Percentiles rank a stretch among this genome's conserved stretches.
phyloP scores from a whole-genome alignment of 2,797 vertebrate species.

The Podarcis lilfordi region DNA sequence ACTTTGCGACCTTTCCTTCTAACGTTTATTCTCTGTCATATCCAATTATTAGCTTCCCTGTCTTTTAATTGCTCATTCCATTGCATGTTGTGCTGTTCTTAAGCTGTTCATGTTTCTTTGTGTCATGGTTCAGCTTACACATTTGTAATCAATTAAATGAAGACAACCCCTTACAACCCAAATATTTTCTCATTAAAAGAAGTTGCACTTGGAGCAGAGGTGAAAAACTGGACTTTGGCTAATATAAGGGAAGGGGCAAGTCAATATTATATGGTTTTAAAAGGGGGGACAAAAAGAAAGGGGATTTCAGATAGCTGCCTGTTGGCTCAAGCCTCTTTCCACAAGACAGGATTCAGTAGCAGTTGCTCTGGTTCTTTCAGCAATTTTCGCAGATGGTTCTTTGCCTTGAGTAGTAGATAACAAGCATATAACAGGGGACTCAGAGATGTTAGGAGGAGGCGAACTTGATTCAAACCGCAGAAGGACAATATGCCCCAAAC shows the following conservation, averaged over 20 bases:
- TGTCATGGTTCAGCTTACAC: not conserved
- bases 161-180: too few species aligned
- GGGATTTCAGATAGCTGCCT: not conserved
- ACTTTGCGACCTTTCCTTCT: too few species aligned
- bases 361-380: not conserved
- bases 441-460: not conserved
- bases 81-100: too few species aligned
- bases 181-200: not conserved
- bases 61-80: too few species aligned
- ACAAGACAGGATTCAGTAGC: not conserved
- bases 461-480: too few species aligned
- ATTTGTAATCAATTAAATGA: not conserved
- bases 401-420: not conserved
- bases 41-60: too few species aligned
- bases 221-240: not conserved
- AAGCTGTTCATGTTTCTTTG: too few species aligned
- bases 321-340: not conserved
- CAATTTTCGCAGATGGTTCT: not conserved
- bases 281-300: not conserved
- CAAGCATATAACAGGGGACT: not conserved
- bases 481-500: not conserved
- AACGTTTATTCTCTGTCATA: too few species aligned
- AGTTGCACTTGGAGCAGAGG: too few species aligned
- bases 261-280: too few species aligned
- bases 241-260: too few species aligned